phyloP scores from a whole-genome alignment of 2,797 vertebrate genomes.

The Aldrovandia affinis region DNA sequence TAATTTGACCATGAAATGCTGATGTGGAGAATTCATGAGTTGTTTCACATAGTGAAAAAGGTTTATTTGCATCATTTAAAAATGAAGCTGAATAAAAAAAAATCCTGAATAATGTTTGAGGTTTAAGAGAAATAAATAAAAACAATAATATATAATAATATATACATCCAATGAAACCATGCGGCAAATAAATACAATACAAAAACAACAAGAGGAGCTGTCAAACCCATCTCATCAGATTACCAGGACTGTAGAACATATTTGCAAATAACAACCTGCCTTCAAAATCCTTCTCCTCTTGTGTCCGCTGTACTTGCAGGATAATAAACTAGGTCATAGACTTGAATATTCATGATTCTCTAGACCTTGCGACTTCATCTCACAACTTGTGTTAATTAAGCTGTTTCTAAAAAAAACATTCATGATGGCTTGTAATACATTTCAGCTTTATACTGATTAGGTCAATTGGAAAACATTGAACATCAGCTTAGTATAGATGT shows the following conservation, averaged over 20 bases:
- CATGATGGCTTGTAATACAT: no score
- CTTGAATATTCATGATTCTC: slow-evolving; percentile 73
- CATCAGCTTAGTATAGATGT: neutral
- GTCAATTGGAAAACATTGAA: neutral
- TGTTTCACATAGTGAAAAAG: slow-evolving; percentile 45
- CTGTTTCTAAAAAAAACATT: neutral
- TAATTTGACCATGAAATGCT: slow-evolving; percentile 56
- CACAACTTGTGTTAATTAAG: slow-evolving; percentile 72
- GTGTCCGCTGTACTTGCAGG: slow-evolving; percentile 56
- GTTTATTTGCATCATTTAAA: neutral
- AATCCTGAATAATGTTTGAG: neutral
- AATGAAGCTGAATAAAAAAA: slow-evolving; percentile 9
- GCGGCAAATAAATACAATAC: neutral
- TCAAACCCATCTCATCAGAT: neutral
- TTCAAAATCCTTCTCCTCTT: slow-evolving; percentile 50
- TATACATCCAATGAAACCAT: neutral
- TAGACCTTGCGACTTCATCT: slow-evolving; percentile 69
- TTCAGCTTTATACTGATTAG: neutral
- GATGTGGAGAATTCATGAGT: slow-evolving; percentile 61
- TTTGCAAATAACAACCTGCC: slow-evolving; percentile 58
- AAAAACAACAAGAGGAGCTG: neutral
- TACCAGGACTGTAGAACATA: slow-evolving; percentile 44
- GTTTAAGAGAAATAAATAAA: neutral
- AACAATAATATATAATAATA: neutral
- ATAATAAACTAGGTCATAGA: slow-evolving; percentile 68